Evolutionary conservation across 1,140 invertebrate species (phyloP).

Genomic region (Globodera rostochiensis): DNA sequence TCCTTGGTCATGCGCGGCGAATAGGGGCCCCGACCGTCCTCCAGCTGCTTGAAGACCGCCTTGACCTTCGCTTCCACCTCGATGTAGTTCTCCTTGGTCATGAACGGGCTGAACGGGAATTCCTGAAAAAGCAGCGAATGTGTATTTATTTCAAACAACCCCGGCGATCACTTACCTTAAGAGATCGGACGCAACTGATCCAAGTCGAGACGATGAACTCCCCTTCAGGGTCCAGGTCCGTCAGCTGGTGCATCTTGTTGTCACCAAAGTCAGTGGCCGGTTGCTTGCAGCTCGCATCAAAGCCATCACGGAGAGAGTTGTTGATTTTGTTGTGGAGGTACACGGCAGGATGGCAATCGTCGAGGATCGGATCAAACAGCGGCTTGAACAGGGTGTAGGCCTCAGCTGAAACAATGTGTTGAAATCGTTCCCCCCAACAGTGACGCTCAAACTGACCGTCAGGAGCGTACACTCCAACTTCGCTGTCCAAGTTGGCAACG

Average conservation of each 20-base stretch:
- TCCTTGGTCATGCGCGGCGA: constrained; percentile 66
- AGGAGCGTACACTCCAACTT: too few species aligned
- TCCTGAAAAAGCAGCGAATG: too few species aligned
- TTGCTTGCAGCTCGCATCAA: too few species aligned
- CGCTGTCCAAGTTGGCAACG: constrained; percentile 67
- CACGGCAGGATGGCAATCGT: constrained; percentile 78
- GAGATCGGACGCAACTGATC: constrained; percentile 71
- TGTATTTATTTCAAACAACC: constrained; percentile 14
- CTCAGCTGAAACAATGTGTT: constrained; percentile 72
- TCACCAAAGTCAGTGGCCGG: constrained; percentile 82
- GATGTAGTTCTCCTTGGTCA: constrained; percentile 60
- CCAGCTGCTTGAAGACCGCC: constrained; percentile 50
- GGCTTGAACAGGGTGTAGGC: constrained; percentile 85
- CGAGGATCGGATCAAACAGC: constrained; percentile 81
- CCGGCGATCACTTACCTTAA: background rate
- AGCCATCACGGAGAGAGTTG: too few species aligned
- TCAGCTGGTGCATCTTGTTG: constrained; percentile 75
- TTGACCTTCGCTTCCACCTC: constrained; percentile 63
- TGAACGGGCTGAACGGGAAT: constrained; percentile 39
- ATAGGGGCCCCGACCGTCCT: constrained; percentile 68
- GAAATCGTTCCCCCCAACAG: constrained; percentile 61
- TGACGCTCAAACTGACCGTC: too few species aligned
- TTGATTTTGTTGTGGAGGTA: too few species aligned
- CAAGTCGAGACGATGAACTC: constrained; percentile 80
- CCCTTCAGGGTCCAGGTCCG: constrained; percentile 78